A percentile compares a stretch with the other conserved stretches of the same genome.
Evolutionary conservation across 2,888 invertebrate genomes (phyloP).

Genomic region (Drosophila yooni): DNA sequence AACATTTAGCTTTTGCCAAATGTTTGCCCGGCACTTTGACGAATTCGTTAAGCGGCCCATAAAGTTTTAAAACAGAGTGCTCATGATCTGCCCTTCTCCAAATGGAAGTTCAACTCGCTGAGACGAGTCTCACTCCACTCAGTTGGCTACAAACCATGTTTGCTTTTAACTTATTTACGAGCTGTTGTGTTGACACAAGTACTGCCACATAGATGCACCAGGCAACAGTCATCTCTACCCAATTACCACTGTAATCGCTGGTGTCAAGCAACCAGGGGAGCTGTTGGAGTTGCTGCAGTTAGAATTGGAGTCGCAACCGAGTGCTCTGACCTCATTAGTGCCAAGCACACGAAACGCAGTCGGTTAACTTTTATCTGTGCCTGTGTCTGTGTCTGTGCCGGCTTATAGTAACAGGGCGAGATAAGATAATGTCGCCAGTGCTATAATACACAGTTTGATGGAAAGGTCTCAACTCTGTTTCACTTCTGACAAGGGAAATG

Average conservation of each 20-base stretch:
- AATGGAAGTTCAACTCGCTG: constrained; percentile 36
- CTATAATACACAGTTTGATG: constrained; percentile 49
- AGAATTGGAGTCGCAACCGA: constrained; percentile 21
- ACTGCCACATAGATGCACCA: constrained; percentile 17
- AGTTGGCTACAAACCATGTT: constrained; percentile 17
- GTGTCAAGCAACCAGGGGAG: constrained; percentile 1
- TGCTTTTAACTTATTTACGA: constrained; percentile 37
- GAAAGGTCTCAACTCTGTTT: constrained; percentile 27
- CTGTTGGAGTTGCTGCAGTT: constrained; percentile 4
- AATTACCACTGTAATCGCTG: constrained; percentile 51
- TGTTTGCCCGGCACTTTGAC: constrained; percentile 72
- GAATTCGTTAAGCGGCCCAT: constrained; percentile 54
- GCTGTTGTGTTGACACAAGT: constrained; percentile 38
- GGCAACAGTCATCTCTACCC: constrained; percentile 19
- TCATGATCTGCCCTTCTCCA: constrained; percentile 56
- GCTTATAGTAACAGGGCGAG: constrained; percentile 62
- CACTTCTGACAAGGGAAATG: constrained; percentile 1
- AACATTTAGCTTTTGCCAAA: constrained; percentile 58
- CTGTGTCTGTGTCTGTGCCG: constrained; percentile 62
- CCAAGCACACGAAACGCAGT: constrained; percentile 22
- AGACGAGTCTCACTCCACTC: neutral
- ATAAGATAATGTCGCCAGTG: constrained; percentile 63
- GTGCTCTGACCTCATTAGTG: constrained; percentile 71
- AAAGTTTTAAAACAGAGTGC: constrained; percentile 52
- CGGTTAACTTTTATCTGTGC: constrained; percentile 4